phyloP scores from a whole-genome alignment of 2,797 vertebrate species.

The Eulemur albifrons region DNA sequence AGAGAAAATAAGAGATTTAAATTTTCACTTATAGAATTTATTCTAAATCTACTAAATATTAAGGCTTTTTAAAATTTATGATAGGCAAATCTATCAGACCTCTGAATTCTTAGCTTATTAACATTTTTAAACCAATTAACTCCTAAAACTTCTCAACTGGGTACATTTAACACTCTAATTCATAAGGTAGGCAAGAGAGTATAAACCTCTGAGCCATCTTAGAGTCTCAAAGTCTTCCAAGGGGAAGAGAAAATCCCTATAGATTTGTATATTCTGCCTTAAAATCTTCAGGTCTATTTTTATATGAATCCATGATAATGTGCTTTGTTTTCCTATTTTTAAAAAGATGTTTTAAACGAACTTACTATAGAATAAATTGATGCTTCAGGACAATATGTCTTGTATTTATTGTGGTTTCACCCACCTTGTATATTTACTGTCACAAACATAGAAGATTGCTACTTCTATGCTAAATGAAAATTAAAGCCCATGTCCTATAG shows the following conservation, averaged over 20 bases:
- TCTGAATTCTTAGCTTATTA: not conserved
- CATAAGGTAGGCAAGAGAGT: not conserved
- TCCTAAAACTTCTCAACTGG: not conserved
- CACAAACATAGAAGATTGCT: not conserved
- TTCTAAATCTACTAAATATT: not conserved
- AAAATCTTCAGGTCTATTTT: not conserved
- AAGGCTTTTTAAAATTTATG: not conserved
- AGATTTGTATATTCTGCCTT: not conserved
- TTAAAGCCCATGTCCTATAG: not conserved
- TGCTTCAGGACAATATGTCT: not conserved
- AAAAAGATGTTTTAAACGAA: not conserved
- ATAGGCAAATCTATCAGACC: not conserved
- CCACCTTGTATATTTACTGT: not conserved
- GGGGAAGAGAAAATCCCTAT: not conserved
- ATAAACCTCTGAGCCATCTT: not conserved
- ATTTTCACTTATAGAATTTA: not conserved
- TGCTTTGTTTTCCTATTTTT: not conserved
- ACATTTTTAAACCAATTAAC: not conserved
- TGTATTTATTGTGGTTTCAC: not conserved
- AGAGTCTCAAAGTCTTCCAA: not conserved
- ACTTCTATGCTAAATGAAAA: not conserved
- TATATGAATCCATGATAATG: not conserved
- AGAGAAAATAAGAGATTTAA: constrained; percentile 1
- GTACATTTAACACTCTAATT: constrained; percentile 12
- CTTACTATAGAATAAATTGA: not conserved